Evolutionary conservation across 1,140 invertebrate species (phyloP).

Genomic region (Coptotermes formosanus): DNA sequence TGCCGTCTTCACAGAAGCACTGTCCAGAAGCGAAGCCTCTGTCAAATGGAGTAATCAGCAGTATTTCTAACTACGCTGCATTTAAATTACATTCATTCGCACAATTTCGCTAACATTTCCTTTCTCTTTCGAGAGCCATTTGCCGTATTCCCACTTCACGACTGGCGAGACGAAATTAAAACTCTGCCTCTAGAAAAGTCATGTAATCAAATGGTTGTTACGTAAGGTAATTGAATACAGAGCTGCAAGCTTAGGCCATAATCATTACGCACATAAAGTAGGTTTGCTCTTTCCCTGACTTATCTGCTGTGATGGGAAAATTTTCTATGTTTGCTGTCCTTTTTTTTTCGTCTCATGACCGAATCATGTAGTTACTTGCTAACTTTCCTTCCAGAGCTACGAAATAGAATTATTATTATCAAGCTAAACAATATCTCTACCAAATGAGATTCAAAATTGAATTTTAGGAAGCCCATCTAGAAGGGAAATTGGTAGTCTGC

Average conservation of each 20-base stretch:
- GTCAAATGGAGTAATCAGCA: no score
- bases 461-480: slow-evolving; percentile 31
- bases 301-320: background rate
- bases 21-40: no score
- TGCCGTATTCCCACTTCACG: background rate
- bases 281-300: background rate
- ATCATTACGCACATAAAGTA: background rate
- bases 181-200: background rate
- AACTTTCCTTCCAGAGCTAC: slow-evolving; percentile 11
- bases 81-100: no score
- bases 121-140: background rate
- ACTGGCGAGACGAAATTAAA: background rate
- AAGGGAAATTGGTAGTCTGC: slow-evolving; percentile 32
- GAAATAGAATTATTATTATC: slow-evolving; percentile 34
- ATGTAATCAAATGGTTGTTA: background rate
- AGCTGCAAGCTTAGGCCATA: background rate
- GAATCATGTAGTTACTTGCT: slow-evolving; percentile 6
- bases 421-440: slow-evolving; percentile 33
- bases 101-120: no score
- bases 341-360: slow-evolving; percentile 16
- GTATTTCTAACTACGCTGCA: no score
- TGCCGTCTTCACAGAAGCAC: no score
- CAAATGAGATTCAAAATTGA: slow-evolving; percentile 34
- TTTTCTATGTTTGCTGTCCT: background rate
- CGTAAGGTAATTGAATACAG: background rate